Evolutionary conservation across 2,797 vertebrate genomes (phyloP), one percentile per base, ranked within the genome.

Genomic region (Anguilla marmorata): DNA sequence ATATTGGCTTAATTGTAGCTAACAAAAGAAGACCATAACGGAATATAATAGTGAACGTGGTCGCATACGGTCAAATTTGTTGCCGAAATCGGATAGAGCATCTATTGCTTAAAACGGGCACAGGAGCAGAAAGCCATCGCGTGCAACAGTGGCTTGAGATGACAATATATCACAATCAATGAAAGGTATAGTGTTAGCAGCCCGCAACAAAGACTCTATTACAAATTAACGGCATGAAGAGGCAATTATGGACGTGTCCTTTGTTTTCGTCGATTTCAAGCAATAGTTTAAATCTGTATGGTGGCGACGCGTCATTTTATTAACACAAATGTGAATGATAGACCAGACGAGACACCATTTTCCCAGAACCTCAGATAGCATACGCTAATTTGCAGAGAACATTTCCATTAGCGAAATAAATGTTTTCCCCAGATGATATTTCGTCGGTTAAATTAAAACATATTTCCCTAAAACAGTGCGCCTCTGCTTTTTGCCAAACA

Each of bases 41-140:
- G 8, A 9, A 48, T n/a, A 50, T 19, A 80, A 45, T 8, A 14
- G 76, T 50, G 45, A 48, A 82, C 27, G 12, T 50, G 21, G 45
- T 7, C 41, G 45, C 24, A 12, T 48, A 11, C n/a, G 79, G 21
- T 50, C 7, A 1, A 82, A 82, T 58, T 85, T 19, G 84, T 45
- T 16, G 37, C 84, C 33, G 58, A 63, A 19, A 85, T 24, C 60
- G 27, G 58, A 50, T 63, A 69, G 56, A 41, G 16, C 56, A 45
- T 66, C 21, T 3, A 66, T 63, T 63, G 45, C 69, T 50, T 63
- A 50, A 66, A 79, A 54, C 69, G 66, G 27, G 63, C 54, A 16
- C 82, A n/a, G 66, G 87, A 74, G 83, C 84, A 87, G 30, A 83
- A 80, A 4, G 16, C 37, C 37, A 30, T 69, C 24, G 63, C 1